Conservation (phyloP, 2,888 invertebrate genomes). For the Cepaea hortensis region DNA sequence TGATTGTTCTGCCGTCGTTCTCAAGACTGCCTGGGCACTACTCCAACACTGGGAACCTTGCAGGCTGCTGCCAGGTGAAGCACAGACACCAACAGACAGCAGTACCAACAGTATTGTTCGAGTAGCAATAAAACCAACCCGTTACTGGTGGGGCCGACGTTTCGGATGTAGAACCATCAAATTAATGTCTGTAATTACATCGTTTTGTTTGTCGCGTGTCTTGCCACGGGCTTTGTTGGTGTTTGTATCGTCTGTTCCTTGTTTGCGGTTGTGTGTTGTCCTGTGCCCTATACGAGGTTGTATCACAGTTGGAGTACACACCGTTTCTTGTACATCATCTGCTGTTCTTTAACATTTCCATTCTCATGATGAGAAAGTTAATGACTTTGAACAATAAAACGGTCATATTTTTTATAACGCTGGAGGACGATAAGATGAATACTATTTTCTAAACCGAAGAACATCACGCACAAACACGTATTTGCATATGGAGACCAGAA, state of each 20-base stretch:
- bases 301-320: too few species aligned
- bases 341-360: too few species aligned
- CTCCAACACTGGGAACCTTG: constrained; percentile 17
- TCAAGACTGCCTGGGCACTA: background rate
- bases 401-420: too few species aligned
- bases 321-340: too few species aligned
- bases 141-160: background rate
- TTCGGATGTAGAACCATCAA: background rate
- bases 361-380: too few species aligned
- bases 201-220: background rate
- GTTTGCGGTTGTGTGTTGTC: background rate
- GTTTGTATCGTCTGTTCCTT: background rate
- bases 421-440: too few species aligned
- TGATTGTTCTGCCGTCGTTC: constrained; percentile 22
- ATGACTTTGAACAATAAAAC: too few species aligned
- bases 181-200: background rate
- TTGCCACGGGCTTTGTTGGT: background rate
- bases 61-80: background rate
- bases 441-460: too few species aligned
- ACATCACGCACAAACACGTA: too few species aligned
- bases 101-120: constrained; percentile 11
- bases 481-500: too few species aligned
- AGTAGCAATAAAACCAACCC: constrained; percentile 13
- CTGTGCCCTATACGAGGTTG: too few species aligned
- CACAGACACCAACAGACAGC: background rate